phyloP scores from a whole-genome alignment of 2,797 vertebrate genomes.

The Microhierax caerulescens region DNA sequence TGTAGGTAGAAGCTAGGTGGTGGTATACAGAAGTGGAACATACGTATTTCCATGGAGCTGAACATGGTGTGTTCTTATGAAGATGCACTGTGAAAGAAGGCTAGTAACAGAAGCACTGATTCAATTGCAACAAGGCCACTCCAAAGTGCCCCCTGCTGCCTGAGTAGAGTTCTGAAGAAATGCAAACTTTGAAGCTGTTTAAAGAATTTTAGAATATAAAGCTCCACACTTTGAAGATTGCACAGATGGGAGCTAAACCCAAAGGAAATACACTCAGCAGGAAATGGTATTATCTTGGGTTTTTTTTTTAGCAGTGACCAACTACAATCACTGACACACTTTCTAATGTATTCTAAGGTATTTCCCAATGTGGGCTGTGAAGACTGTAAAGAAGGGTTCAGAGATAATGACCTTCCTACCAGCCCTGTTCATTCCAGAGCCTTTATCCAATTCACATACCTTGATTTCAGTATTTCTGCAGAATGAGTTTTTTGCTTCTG shows the following conservation, averaged over 20 bases:
- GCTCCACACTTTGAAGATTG: neutral
- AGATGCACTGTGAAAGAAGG: neutral
- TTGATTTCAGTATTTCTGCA: neutral
- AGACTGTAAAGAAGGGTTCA: neutral
- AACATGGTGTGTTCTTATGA: neutral
- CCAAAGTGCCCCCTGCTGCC: neutral
- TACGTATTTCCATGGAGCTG: too few relatives aligned
- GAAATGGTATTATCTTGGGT: neutral
- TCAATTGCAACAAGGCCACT: neutral
- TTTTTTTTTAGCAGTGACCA: neutral
- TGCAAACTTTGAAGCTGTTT: neutral
- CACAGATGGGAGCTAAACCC: neutral
- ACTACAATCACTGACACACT: neutral
- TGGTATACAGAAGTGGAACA: neutral
- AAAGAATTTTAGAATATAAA: neutral
- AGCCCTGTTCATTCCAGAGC: neutral
- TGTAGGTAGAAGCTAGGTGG: neutral
- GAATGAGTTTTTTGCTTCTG: neutral
- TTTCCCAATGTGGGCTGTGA: neutral
- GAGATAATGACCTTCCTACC: neutral
- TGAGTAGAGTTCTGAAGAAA: neutral
- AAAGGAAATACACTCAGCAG: neutral
- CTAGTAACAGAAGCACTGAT: neutral
- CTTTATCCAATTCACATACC: neutral
- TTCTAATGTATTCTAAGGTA: neutral